These are phyloP conservation scores for Alca torda DNA, from an alignment of 2,797 vertebrate species.

Conservation along the genomic window DNA sequence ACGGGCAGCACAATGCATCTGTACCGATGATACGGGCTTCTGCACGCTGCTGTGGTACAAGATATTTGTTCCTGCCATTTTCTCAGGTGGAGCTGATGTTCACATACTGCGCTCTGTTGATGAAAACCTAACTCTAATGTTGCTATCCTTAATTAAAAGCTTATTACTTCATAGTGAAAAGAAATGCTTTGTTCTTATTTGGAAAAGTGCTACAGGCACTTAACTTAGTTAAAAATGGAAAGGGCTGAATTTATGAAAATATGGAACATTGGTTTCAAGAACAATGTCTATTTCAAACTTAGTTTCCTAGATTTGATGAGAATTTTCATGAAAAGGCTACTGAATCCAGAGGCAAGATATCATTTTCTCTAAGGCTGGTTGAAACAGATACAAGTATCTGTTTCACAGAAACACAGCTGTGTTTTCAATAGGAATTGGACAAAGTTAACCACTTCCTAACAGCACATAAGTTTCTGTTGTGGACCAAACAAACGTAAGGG, in stretches of 20 bases:
- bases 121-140: neutral
- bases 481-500: neutral
- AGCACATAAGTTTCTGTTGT: neutral
- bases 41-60: neutral
- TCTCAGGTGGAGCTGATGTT: neutral
- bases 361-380: neutral
- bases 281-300: neutral
- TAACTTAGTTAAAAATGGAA: neutral
- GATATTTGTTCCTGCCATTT: neutral
- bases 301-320: neutral
- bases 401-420: neutral
- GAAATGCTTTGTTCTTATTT: neutral
- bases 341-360: neutral
- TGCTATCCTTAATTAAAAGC: neutral
- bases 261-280: neutral
- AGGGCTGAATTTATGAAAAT: neutral
- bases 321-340: neutral
- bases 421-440: neutral
- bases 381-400: neutral
- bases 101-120: neutral
- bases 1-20: neutral
- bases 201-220: neutral
- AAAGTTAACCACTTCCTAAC: neutral
- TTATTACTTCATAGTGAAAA: neutral
- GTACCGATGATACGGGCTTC: rapidly evolving